phyloP scores from a whole-genome alignment of 2,113 vertebrate genomes.

The Misgurnus mizolepis region DNA sequence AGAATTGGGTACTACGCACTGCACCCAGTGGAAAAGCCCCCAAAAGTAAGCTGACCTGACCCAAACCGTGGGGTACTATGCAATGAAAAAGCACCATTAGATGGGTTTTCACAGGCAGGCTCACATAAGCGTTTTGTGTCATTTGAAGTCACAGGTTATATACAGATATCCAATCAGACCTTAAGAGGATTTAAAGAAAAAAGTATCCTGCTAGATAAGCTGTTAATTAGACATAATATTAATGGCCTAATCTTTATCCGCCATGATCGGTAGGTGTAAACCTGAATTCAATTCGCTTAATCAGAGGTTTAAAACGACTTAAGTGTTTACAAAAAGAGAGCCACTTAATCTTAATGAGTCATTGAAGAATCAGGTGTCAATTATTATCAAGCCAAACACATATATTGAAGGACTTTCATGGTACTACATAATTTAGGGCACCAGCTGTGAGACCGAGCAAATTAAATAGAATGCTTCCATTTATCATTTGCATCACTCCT shows the following conservation, averaged over 20 bases:
- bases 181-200: constrained; percentile 30
- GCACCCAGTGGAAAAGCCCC: too few relatives aligned
- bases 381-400: constrained; percentile 9
- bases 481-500: not conserved
- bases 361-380: constrained; percentile 2
- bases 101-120: too few relatives aligned
- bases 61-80: too few relatives aligned
- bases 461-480: not conserved
- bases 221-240: not conserved
- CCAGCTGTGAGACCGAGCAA: not conserved
- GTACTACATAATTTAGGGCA: not conserved
- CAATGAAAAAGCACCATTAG: too few relatives aligned
- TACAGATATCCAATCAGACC: constrained; percentile 25
- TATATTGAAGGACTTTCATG: not conserved
- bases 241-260: constrained; percentile 27
- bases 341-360: constrained; percentile 3
- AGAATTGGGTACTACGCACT: too few relatives aligned
- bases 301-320: not conserved
- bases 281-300: constrained; percentile 16
- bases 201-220: constrained; percentile 26
- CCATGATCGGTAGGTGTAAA: not conserved
- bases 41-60: too few relatives aligned
- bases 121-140: not conserved
- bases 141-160: not conserved
- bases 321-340: constrained; percentile 29